Evolutionary conservation across 2,888 invertebrate species (phyloP), one percentile per base, ranked within the genome.

Genomic region (Lycophotia porphyrea): DNA sequence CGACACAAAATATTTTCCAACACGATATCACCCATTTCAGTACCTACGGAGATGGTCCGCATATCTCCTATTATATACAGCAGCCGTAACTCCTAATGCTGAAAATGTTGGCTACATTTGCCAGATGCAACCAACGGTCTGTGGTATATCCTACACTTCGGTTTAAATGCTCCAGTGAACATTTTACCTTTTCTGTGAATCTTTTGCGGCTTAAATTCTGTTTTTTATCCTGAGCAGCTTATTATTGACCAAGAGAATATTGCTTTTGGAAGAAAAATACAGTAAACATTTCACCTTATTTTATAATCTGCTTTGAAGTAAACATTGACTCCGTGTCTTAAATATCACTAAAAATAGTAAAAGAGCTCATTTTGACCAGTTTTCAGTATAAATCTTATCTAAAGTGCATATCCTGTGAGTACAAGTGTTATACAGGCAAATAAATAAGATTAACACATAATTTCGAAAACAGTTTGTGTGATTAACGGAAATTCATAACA

Each of bases 51-150:
- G 13, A 58, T 55, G 42, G 80, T 72, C 42, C 60, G 39, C 73
- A 71, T 77, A 58, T 72, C 67, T 58, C n/a, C 15, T 68, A n/a
- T 49, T 61, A 61, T 70, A 64, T 65, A 77, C 27, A 71, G 70
- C 15, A 71, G 63, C 47, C 24, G 75, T 73, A 76, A 75, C 64
- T 79, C 60, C n/a, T 71, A 65, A 79, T 64, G 55, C 52, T 61
- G 61, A 64, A 71, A 78, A 69, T 66, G 71, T 63, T 63, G 15
- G 58, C 52, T 76, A 77, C 76, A 75, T 82, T 84, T 79, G 27
- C 74, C 76, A 84, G 84, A 77, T 71, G 71, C 70, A 74, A 24
- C 68, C 31, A n/a, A n/a, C 15, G 39, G 36, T 66, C 60, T 55
- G 68, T 31, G 60, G 47, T 71, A 71, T 72, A 71, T 72, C 24